phyloP scores from a whole-genome alignment of 2,888 invertebrate species.

The Nemoura dubitans region DNA sequence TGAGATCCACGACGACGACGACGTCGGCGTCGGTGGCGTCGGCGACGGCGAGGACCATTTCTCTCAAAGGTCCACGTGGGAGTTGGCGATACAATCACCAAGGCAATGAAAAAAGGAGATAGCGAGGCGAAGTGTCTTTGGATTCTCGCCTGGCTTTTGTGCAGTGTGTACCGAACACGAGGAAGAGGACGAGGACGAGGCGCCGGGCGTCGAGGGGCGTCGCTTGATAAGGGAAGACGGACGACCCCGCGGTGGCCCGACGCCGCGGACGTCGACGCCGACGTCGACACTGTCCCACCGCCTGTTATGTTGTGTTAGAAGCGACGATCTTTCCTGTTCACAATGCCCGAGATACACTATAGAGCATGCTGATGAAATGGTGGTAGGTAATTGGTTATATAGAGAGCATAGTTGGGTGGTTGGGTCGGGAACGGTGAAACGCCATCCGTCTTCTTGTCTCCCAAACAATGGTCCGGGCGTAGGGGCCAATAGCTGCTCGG shows the following conservation, averaged over 20 bases:
- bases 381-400: neutral
- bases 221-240: slow-evolving; percentile 33
- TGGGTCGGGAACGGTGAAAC: neutral
- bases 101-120: slow-evolving; percentile 38
- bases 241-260: slow-evolving; percentile 28
- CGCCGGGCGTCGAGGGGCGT: slow-evolving; percentile 9
- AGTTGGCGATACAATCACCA: slow-evolving; percentile 31
- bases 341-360: neutral
- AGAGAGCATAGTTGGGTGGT: neutral
- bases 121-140: slow-evolving; percentile 28
- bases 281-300: neutral
- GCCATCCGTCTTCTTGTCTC: neutral
- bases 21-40: neutral
- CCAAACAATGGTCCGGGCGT: neutral
- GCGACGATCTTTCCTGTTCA: neutral
- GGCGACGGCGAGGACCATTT: slow-evolving; percentile 8
- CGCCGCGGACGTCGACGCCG: slow-evolving; percentile 13
- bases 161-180: neutral
- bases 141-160: slow-evolving; percentile 36
- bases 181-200: neutral
- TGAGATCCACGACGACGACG: neutral
- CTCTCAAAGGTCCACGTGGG: slow-evolving; percentile 17
- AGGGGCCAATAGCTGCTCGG: neutral
- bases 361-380: neutral
- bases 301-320: neutral